phyloP scores from a whole-genome alignment of 2,888 invertebrate species.

The Sminthurinus aureus region DNA sequence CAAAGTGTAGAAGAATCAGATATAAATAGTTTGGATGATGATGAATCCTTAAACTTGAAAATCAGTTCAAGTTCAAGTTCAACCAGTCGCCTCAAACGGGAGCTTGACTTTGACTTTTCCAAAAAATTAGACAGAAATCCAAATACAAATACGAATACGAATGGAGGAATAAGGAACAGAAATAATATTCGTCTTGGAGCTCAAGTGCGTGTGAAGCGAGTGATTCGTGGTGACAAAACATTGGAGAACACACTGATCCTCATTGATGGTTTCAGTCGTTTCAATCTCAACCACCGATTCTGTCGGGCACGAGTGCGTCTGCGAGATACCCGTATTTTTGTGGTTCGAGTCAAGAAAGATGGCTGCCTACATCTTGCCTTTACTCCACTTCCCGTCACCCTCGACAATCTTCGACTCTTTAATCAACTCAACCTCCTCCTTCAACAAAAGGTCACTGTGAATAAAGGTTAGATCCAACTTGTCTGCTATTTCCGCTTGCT shows the following conservation, averaged over 20 bases:
- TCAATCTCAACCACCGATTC: constrained; percentile 19
- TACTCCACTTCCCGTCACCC: constrained; percentile 54
- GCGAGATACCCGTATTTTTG: constrained; percentile 55
- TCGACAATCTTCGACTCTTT: constrained; percentile 49
- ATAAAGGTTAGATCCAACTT: too few relatives aligned
- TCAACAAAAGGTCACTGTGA: neutral
- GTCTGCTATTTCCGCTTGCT: too few relatives aligned
- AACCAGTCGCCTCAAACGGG: too few relatives aligned
- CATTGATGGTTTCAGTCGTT: constrained; percentile 49
- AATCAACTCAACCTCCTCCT: constrained; percentile 13
- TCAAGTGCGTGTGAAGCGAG: constrained; percentile 54
- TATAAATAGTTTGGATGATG: too few relatives aligned
- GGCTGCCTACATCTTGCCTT: constrained; percentile 46
- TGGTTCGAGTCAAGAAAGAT: constrained; percentile 48
- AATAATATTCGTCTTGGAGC: constrained; percentile 43
- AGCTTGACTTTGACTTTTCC: too few relatives aligned
- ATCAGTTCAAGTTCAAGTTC: too few relatives aligned
- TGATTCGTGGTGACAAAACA: constrained; percentile 54
- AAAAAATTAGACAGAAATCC: neutral
- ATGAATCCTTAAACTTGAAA: too few relatives aligned
- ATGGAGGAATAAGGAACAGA: neutral
- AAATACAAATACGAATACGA: neutral
- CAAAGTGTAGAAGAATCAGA: neutral
- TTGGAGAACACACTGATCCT: constrained; percentile 55
- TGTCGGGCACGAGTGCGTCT: constrained; percentile 41